Evolutionary conservation across 2,888 invertebrate species (phyloP).

Genomic region (Pimpla rufipes): DNA sequence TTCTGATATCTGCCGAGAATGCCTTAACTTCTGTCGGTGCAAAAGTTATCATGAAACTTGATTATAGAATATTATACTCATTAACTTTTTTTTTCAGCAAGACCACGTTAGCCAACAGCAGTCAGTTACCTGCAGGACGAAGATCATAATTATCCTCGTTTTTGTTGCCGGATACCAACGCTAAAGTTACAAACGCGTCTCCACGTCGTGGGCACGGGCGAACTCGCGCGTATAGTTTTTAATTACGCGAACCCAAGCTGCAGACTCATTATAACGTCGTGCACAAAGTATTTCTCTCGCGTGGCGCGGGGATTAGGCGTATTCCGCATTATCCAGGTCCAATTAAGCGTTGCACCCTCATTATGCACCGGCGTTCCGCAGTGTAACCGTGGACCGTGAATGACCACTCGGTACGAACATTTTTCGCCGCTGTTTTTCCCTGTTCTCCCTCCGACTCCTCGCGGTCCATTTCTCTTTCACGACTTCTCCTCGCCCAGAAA

Average conservation of each 20-base stretch:
- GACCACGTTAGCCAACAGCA: background rate
- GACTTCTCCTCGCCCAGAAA: background rate
- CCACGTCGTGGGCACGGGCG: background rate
- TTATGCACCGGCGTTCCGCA: constrained; percentile 4
- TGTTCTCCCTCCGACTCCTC: background rate
- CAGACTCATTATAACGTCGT: background rate
- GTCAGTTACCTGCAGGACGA: background rate
- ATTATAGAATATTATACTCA: background rate
- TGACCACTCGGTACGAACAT: background rate
- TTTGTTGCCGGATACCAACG: background rate
- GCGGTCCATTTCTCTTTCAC: background rate
- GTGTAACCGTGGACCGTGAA: background rate
- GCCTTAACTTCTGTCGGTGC: too few relatives aligned
- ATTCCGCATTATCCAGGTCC: constrained; percentile 13
- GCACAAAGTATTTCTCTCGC: too few relatives aligned
- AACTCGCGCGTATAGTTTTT: constrained; percentile 9
- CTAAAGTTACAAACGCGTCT: background rate
- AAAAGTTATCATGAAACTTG: background rate
- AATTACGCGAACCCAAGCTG: background rate
- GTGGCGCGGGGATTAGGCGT: background rate
- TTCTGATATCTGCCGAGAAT: too few relatives aligned
- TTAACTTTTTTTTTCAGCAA: background rate
- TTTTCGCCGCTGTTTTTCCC: background rate
- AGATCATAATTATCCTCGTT: background rate
- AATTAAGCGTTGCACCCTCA: constrained; percentile 27